These are phyloP conservation scores for Rhynchopsitta pachyrhyncha DNA, from an alignment of 2,113 vertebrate species.

Conservation along the genomic window DNA sequence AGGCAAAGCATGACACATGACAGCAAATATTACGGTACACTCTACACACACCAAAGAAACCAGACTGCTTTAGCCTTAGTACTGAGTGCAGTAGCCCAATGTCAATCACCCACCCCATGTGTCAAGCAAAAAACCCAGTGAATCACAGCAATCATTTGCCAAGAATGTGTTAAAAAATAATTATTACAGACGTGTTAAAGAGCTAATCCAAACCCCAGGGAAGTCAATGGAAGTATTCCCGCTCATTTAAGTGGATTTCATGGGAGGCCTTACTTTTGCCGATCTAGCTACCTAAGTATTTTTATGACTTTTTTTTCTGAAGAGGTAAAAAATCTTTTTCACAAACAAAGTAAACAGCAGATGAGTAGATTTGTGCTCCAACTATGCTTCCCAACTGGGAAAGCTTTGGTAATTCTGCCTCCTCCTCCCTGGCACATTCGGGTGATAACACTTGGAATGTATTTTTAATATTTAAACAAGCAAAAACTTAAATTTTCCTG, in stretches of 20 bases:
- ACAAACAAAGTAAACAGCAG: background rate
- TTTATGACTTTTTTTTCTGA: background rate
- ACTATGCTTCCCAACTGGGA: background rate
- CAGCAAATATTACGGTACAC: background rate
- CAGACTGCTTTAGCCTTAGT: background rate
- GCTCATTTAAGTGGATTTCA: background rate
- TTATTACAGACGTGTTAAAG: background rate
- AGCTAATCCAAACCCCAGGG: background rate
- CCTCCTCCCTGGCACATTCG: background rate
- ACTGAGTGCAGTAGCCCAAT: background rate
- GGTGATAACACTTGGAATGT: background rate
- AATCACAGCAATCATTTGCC: background rate
- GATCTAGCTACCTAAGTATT: background rate
- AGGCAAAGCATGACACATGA: background rate
- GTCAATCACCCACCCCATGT: background rate
- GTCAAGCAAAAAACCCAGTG: background rate
- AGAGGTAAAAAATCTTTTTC: background rate
- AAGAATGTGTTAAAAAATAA: background rate
- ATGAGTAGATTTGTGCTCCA: background rate
- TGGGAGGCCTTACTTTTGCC: background rate
- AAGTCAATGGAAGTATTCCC: background rate
- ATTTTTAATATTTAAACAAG: slow-evolving; percentile 9
- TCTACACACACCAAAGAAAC: background rate
- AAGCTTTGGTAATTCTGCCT: background rate
- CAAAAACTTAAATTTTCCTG: background rate